Base-by-base conservation (phyloP, 1,140 invertebrate genomes). In the Melitaea cinxia region DNA sequence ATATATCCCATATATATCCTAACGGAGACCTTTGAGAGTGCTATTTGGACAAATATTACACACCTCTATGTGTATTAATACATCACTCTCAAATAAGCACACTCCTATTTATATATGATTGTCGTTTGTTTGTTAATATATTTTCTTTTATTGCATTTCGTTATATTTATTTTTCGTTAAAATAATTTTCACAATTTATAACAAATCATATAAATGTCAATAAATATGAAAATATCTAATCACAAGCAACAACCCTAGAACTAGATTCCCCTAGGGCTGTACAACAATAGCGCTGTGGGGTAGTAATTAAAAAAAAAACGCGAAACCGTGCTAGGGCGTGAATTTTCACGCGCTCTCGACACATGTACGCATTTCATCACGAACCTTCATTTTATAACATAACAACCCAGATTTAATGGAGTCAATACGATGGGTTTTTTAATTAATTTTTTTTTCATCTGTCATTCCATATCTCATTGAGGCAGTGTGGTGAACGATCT, bases 231-330 rank as follows among this genome's bases (percentile, higher is more conserved):
- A 14, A 30, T 24, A 53, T 50, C 49, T 57, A 39, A 66, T 35
- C 30, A 42, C 7, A 26, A n/a, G 21, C 26, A 58, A 0, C 80
- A 82, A 37, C 83, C 83, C 83, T 85, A 78, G 60, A 60, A 39
- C 79, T 85, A 80, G 80, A 75, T 73, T 69, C 73, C 78, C 80
- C 73, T 77, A 81, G 80, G 77, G 73, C 65, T 73, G 70, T 63
- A 60, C 73, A 73, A 85, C 83, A 85, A 85, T 85, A 75, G 76
- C 79, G 68, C 76, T 72, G 70, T 73, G 73, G 81, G 80, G 80
- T 80, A 77, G 77, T 82, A 81, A 84, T 82, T 85, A 82, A 84
- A 83, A 84, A 39, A 82, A 80, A 80, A 80, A 82, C 72, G 74
- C 77, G 72, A 71, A 73, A 75, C 65, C 66, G 66, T 58, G 68